These are phyloP conservation scores for Phacellophora camtschatica DNA, from an alignment of 30 jellyfish, hydroid and myxozoan genomes.

Conservation along the genomic window DNA sequence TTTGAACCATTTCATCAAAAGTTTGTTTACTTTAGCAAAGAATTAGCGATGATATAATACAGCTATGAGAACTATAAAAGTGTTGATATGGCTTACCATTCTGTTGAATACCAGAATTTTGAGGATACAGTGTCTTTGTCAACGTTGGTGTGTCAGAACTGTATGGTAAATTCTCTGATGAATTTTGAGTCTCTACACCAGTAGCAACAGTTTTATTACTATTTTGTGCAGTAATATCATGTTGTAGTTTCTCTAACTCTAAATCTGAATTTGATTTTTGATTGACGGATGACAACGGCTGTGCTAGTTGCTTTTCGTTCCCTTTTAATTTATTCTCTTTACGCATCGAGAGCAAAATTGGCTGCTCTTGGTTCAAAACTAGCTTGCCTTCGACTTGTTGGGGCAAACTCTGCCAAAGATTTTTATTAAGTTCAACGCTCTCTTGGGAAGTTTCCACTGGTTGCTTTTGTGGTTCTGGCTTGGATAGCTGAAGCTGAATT, in stretches of 20 bases:
- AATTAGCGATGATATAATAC: no score
- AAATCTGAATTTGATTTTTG: not conserved
- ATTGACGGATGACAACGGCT: not conserved
- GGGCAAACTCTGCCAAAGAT: conserved; percentile 37
- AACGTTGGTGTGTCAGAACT: conserved; percentile 66
- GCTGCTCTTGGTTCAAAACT: conserved; percentile 33
- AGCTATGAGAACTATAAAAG: not conserved
- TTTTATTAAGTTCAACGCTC: not conserved
- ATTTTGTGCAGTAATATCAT: conserved; percentile 7
- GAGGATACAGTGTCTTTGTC: conserved; percentile 55
- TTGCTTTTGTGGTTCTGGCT: not conserved
- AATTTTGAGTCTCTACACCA: not conserved
- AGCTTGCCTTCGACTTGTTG: conserved; percentile 54
- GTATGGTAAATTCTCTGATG: conserved; percentile 17
- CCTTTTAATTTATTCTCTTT: conserved; percentile 16
- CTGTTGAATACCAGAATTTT: not conserved
- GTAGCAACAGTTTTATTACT: not conserved
- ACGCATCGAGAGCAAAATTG: not conserved
- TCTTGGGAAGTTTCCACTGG: not conserved
- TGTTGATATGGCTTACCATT: not conserved
- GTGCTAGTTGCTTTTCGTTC: conserved; percentile 80
- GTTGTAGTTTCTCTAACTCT: conserved; percentile 20
- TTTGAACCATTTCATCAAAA: no score
- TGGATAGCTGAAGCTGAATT: not conserved
- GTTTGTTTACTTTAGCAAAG: no score